Base-by-base conservation (phyloP, 2,888 invertebrate genomes). In the Cecidostiba fungosa region DNA sequence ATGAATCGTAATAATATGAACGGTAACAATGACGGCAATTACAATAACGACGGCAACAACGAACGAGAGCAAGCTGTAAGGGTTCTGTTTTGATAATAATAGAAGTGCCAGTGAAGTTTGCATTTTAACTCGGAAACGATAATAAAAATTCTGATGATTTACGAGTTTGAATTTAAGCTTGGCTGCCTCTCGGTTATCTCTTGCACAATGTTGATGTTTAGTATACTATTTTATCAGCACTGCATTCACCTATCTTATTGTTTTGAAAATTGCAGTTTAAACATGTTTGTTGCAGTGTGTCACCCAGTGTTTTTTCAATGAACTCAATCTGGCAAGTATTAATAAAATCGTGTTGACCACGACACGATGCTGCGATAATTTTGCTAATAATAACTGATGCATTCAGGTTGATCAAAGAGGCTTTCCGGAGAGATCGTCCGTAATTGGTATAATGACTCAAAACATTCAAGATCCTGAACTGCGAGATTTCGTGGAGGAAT, bases 221-320 rank as follows among this genome's bases (percentile, higher is more conserved):
- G 12, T n/a, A 66, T 5, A 12, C 3, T 10, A 16, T n/a, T 8
- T 29, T 4, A 66, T 4, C 10, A 8, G 16, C 66, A 23, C 23
- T 5, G 23, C 6, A 59, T 23, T 29, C 8, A 26, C 12, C 10
- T 5, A 29, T 66, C 66, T 29, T n/a, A 29, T 29, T 66, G 50
- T 73, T 76, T 76, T 54, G 12, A 81, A 85, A 59, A 59, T 59
- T 79, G 8, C 39, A 36, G 54, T 70, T 43, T 76, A 26, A 23
- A 70, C 62, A 59, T 74, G 19, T 84, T 59, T 84, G 54, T 91
- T 90, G 0, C 89, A 93, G 85, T 97, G 97, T 89, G 94, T 95
- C 1, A 92, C 96, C 32, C 96, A 96, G 87, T 97, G 97, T 90
- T 95, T 97, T 90, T 95, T 97, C 90, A 95, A 95, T 85, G 95